These are phyloP conservation scores for Noctua janthe DNA, from an alignment of 2,888 invertebrate species.

Conservation along the genomic window DNA sequence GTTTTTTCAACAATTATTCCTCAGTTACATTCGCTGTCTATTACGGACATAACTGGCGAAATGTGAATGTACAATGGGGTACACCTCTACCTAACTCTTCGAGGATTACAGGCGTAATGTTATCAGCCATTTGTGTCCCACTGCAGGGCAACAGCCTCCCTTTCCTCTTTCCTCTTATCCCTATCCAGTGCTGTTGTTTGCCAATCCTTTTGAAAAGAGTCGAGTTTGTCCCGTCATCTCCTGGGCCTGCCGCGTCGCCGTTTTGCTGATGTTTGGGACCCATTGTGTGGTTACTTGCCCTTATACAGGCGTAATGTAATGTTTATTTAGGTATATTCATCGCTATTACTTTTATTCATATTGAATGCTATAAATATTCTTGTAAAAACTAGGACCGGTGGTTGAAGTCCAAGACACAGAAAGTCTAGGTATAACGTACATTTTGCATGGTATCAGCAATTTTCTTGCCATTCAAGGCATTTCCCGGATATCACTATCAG, in stretches of 20 bases:
- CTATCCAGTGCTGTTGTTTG: too few species aligned
- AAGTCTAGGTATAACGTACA: neutral
- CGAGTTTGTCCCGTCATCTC: too few species aligned
- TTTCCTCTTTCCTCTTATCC: too few species aligned
- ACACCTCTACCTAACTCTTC: neutral
- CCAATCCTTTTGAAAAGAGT: too few species aligned
- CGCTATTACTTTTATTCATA: neutral
- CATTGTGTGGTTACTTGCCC: too few species aligned
- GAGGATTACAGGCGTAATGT: neutral
- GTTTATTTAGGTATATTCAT: too few species aligned
- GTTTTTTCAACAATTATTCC: neutral
- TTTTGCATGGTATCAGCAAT: slow-evolving; percentile 5
- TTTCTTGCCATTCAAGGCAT: slow-evolving; percentile 8
- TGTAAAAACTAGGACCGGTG: neutral
- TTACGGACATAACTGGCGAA: neutral
- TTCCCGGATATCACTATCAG: slow-evolving; percentile 25
- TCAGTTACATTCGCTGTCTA: neutral
- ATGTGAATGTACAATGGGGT: neutral
- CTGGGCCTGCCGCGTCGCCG: too few species aligned
- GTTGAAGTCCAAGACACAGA: neutral
- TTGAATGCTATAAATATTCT: neutral
- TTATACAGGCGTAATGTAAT: neutral
- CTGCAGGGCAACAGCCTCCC: too few species aligned
- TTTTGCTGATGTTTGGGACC: too few species aligned
- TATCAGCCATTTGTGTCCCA: too few species aligned